Base-by-base conservation (phyloP, 2,797 vertebrate genomes). In the Chaetodon trifasciatus region DNA sequence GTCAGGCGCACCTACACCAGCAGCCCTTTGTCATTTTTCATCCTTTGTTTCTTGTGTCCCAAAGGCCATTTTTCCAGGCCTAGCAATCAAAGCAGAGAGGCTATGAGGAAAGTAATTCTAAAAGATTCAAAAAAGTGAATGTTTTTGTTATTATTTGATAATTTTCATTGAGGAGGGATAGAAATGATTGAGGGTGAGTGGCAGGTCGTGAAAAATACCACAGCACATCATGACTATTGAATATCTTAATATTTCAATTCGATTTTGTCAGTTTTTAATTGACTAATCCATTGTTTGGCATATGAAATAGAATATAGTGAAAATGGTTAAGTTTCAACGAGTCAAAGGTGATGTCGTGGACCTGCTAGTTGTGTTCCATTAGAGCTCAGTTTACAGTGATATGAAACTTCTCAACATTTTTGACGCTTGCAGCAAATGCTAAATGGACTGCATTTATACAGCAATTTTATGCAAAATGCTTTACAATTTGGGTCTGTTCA, bases 21-120 rank as follows among this genome's bases (percentile, higher is more conserved):
- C 78, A 72, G 46, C 50, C 32, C 9, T 16, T 49, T 10, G 40
- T 19, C 60, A 62, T 74, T 40, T 61, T 63, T 46, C 39, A 70
- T 68, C 28, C 3, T 23, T 47, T 0, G 0, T 60, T 49, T 32
- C 32, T 53, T 52, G 21, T 46, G 44, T 12, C 13, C 46, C 6
- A 15, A 17, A 17, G 3, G 16, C 32, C 55, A 61, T 10, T 47
- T 70, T 53, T 52, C 6, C 32, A 1, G 0, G 19, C n/a, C 21
- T 28, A 39, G 12, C 5, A 61, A 46, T 58, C n/a, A 28, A 3
- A 63, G 11, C 17, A 52, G n/a, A 44, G 42, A 39, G 3, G 4
- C 37, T 23, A 55, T 56, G 13, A 40, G 12, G 6, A 76, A 19
- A 39, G 13, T 32, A 32, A 3, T 32, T 32, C 28, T 32, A 32